Evolutionary conservation across 2,113 vertebrate species (phyloP).

Genomic region (Triplophysa tibetana): DNA sequence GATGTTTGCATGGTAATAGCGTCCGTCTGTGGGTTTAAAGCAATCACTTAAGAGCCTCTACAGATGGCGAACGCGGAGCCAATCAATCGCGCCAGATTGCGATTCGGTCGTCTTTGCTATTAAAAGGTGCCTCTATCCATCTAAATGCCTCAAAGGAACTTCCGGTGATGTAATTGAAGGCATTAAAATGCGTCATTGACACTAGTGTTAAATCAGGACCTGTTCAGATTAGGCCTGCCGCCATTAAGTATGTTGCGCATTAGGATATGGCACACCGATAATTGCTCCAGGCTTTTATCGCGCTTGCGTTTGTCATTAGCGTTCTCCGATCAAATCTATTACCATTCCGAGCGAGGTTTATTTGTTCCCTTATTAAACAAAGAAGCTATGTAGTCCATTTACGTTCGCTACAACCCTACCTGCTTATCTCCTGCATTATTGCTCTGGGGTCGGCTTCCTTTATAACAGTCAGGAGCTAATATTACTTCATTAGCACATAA

Average conservation of each 20-base stretch:
- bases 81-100: conserved; percentile 22
- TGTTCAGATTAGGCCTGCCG: not conserved
- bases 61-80: conserved; percentile 8
- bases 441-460: conserved; percentile 39
- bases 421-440: conserved; percentile 5
- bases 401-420: not conserved
- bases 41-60: conserved; percentile 32
- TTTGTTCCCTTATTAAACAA: conserved; percentile 1
- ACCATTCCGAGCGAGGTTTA: not conserved
- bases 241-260: not conserved
- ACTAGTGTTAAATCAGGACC: not conserved
- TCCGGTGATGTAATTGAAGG: conserved; percentile 10
- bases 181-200: conserved; percentile 20
- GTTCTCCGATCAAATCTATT: not conserved
- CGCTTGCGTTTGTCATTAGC: not conserved
- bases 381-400: conserved; percentile 1
- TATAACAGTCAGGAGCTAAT: conserved; percentile 55
- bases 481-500: conserved; percentile 64
- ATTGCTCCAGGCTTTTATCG: not conserved
- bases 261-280: not conserved
- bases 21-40: not conserved
- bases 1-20: conserved; percentile 8
- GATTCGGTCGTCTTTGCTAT: conserved; percentile 5
- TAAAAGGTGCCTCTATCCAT: conserved; percentile 2
- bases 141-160: conserved; percentile 26